Conservation (phyloP, 2,888 invertebrate species). For the Hartigia nigra region DNA sequence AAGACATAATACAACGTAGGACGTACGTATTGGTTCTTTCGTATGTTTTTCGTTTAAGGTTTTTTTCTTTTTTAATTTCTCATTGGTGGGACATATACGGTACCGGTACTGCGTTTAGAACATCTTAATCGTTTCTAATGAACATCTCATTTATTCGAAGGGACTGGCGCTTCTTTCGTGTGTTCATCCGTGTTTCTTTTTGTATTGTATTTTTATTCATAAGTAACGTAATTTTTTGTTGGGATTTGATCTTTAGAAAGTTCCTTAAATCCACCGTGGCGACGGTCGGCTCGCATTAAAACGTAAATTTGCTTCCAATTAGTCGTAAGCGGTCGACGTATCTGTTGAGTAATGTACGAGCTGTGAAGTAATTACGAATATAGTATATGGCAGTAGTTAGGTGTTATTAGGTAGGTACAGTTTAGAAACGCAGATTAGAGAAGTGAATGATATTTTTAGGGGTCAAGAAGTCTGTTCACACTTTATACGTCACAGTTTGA, state of each 20-base stretch:
- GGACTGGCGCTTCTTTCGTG: not conserved
- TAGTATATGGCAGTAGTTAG: not conserved
- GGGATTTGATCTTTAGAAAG: not conserved
- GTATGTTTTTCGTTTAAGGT: not conserved
- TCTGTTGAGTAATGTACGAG: not conserved
- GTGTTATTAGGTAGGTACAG: not conserved
- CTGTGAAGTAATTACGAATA: not conserved
- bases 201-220: not conserved
- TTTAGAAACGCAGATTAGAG: not conserved
- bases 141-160: slow-evolving; percentile 44
- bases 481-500: not conserved
- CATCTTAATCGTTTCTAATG: slow-evolving; percentile 58
- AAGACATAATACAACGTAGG: not conserved
- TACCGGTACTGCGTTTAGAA: slow-evolving; percentile 29
- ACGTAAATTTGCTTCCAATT: not conserved
- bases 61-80: not conserved
- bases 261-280: not conserved
- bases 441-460: not conserved
- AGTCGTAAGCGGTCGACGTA: not conserved
- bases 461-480: not conserved
- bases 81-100: not conserved
- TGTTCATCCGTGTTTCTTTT: not conserved
- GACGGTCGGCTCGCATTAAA: not conserved
- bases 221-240: not conserved
- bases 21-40: not conserved